Evolutionary conservation across 2,113 vertebrate species (phyloP).

Genomic region (Pollimyrus isidori): DNA sequence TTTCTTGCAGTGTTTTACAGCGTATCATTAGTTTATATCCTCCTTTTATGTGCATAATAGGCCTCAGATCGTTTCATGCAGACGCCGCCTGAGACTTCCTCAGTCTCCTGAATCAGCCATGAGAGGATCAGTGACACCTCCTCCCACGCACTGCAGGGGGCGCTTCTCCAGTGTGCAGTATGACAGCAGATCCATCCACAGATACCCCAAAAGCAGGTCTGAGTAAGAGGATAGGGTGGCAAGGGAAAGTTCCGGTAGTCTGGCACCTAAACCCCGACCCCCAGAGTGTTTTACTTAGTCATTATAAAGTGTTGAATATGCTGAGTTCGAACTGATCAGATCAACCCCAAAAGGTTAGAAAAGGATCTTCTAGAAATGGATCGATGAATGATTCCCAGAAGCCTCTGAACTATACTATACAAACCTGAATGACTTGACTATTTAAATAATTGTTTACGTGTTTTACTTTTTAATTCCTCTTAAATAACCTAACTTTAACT

Average conservation of each 20-base stretch:
- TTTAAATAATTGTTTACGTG: neutral
- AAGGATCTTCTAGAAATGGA: neutral
- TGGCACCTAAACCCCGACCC: neutral
- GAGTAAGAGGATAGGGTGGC: neutral
- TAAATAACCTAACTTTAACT: neutral
- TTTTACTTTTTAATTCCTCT: neutral
- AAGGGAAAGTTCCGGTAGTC: neutral
- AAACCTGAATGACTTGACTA: neutral
- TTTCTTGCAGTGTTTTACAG: conserved; percentile 28
- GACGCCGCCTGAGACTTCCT: neutral
- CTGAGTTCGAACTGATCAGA: neutral
- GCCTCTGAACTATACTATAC: neutral
- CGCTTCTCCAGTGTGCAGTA: neutral
- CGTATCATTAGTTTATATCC: conserved; percentile 32
- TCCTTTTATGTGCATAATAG: conserved; percentile 35
- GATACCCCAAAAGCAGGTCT: neutral
- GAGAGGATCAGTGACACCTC: neutral
- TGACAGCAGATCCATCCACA: neutral
- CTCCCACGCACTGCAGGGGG: neutral
- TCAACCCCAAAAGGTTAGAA: neutral
- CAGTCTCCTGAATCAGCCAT: neutral
- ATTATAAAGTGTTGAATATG: neutral
- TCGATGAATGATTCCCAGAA: neutral
- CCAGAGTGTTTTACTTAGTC: neutral
- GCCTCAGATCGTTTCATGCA: conserved; percentile 25